Evolutionary conservation across 1,140 invertebrate species (phyloP), one percentile per base, ranked within the genome.

Genomic region (Acromyrmex charruanus): DNA sequence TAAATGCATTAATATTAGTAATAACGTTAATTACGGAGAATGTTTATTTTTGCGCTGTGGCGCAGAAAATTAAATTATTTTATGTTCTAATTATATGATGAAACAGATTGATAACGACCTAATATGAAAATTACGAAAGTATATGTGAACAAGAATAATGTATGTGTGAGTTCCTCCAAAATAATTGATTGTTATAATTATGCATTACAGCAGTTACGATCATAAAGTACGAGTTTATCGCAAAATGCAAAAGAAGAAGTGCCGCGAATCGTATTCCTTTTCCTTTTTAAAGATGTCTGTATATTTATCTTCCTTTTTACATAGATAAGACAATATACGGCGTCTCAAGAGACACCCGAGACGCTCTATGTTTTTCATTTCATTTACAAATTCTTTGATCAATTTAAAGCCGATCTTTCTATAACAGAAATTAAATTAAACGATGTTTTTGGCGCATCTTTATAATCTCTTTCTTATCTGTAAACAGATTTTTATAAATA

Each of bases 51-150:
- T 69, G n/a, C 49, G 5, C 66, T 39, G 49, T 80, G 7, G 44
- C 31, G 9, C 14, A 21, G 31, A 39, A 81, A 81, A 81, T 81
- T 79, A 25, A 81, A 71, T 80, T 80, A 80, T 71, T 53, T 80
- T 55, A 21, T 25, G 14, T 69, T 81, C 53, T 81, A 68, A 81
- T 71, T 55, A 80, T 55, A 80, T 58, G 31, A 55, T 68, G 25
- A 71, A 39, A 69, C 18, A 12, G 16, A 58, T 71, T 53, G 5
- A 80, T n/a, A 10, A 21, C 39, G 31, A 35, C 49, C n/a, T 31
- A 68, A 68, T 51, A 39, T 25, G 49, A 39, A 80, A 71, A 58
- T 58, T 58, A 25, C n/a, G 10, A 66, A 31, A 25, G 2, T 81
- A 71, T 28, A 25, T 16, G 21, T 25, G 10, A 39, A 16, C n/a